These are phyloP conservation scores for Nemurella pictetii DNA, from an alignment of 2,888 invertebrate species.

Conservation along the genomic window DNA sequence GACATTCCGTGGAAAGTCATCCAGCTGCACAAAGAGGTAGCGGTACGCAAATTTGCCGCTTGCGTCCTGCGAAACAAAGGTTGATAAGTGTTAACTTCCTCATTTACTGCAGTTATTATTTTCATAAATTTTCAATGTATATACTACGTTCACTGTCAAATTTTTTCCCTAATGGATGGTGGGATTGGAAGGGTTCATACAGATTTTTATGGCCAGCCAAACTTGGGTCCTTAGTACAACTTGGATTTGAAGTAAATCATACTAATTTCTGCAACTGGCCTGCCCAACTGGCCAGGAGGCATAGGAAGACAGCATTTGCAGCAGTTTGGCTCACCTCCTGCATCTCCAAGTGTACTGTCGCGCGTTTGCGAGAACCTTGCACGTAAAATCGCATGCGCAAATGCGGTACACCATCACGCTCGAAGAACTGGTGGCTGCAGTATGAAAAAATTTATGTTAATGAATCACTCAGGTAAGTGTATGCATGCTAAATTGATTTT, in stretches of 20 bases:
- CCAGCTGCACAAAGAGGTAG: constrained; percentile 81
- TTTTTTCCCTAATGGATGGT: too few relatives aligned
- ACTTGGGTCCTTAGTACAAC: too few relatives aligned
- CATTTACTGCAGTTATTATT: too few relatives aligned
- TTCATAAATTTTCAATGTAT: too few relatives aligned
- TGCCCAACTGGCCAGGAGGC: too few relatives aligned
- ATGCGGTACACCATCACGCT: constrained; percentile 73
- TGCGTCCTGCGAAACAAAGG: constrained; percentile 61
- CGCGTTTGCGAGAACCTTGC: constrained; percentile 79
- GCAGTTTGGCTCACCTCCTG: constrained; percentile 69
- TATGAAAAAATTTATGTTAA: constrained; percentile 23
- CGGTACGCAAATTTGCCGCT: constrained; percentile 77
- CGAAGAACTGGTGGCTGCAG: constrained; percentile 69
- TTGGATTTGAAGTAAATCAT: too few relatives aligned
- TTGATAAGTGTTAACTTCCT: too few relatives aligned
- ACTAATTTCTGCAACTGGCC: too few relatives aligned
- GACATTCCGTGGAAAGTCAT: constrained; percentile 73
- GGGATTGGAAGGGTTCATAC: too few relatives aligned
- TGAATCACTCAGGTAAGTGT: not conserved
- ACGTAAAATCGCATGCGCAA: constrained; percentile 91
- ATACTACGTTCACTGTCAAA: too few relatives aligned
- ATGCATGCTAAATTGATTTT: not conserved
- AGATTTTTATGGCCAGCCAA: too few relatives aligned
- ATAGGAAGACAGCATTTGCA: too few relatives aligned
- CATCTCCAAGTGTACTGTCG: constrained; percentile 85